Evolutionary conservation across 2,888 invertebrate species (phyloP).

Genomic region (Crematogaster levior): DNA sequence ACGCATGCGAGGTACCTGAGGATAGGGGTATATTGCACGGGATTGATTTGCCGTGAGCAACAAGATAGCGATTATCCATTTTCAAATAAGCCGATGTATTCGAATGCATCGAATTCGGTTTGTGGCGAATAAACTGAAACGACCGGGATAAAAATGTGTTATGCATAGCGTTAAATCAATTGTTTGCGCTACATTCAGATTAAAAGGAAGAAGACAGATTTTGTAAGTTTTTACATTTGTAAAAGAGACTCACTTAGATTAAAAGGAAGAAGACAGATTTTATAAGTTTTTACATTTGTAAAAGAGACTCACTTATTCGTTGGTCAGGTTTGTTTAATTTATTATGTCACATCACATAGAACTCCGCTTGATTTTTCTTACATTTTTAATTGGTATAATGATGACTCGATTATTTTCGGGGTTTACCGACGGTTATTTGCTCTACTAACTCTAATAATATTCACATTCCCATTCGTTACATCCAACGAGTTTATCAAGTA

Average conservation of each 20-base stretch:
- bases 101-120: background rate
- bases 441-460: slow-evolving; percentile 52
- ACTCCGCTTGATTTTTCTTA: slow-evolving; percentile 1
- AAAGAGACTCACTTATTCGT: background rate
- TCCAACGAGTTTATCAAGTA: slow-evolving; percentile 52
- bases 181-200: background rate
- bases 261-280: background rate
- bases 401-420: slow-evolving; percentile 37
- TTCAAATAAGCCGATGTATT: slow-evolving; percentile 6
- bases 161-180: background rate
- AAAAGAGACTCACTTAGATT: background rate
- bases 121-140: background rate
- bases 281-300: background rate
- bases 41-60: slow-evolving; percentile 22
- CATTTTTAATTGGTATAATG: slow-evolving; percentile 28
- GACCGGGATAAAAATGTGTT: background rate
- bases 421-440: slow-evolving; percentile 47
- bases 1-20: slow-evolving; percentile 60
- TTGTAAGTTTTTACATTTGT: background rate
- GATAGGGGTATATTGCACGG: slow-evolving; percentile 47
- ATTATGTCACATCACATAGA: background rate
- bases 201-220: background rate
- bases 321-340: background rate
- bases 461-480: slow-evolving; percentile 43
- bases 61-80: slow-evolving; percentile 21